These are phyloP conservation scores for Netelia melanura DNA, from an alignment of 2,888 invertebrate genomes.

Conservation along the genomic window DNA sequence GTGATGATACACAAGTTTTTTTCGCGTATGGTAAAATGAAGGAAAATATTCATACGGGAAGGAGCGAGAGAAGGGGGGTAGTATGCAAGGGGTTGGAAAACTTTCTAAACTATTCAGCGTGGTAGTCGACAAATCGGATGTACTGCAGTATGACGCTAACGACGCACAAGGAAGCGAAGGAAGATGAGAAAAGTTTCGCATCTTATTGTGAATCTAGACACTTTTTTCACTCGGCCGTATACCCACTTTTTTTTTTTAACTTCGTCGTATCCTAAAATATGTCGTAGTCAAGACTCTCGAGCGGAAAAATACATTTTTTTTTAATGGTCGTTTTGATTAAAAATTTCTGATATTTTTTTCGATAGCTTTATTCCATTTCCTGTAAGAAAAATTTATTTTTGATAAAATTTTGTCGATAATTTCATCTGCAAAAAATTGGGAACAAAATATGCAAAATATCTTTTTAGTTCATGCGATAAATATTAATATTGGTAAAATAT, in stretches of 20 bases:
- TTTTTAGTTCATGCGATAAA: too few species aligned
- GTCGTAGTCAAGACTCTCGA: neutral
- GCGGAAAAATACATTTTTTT: neutral
- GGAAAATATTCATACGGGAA: slow-evolving; percentile 54
- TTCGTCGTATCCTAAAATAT: neutral
- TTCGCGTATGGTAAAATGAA: slow-evolving; percentile 36
- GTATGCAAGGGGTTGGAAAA: slow-evolving; percentile 21
- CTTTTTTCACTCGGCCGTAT: slow-evolving; percentile 19
- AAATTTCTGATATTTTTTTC: neutral
- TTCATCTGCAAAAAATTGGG: too few species aligned
- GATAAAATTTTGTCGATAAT: too few species aligned
- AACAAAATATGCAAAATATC: too few species aligned
- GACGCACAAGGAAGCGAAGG: slow-evolving; percentile 48
- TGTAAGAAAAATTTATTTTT: neutral
- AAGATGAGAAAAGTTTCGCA: slow-evolving; percentile 67
- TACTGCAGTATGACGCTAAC: slow-evolving; percentile 60
- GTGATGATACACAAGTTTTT: slow-evolving; percentile 21
- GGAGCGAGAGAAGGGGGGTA: slow-evolving; percentile 16
- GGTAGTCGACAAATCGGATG: slow-evolving; percentile 64
- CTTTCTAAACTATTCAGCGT: slow-evolving; percentile 51
- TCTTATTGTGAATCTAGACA: slow-evolving; percentile 63
- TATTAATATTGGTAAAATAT: too few species aligned
- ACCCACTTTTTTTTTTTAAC: slow-evolving; percentile 27
- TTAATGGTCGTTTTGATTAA: neutral
- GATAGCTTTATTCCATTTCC: neutral